phyloP scores from a whole-genome alignment of 2,113 vertebrate species.

The Dromas ardeola region DNA sequence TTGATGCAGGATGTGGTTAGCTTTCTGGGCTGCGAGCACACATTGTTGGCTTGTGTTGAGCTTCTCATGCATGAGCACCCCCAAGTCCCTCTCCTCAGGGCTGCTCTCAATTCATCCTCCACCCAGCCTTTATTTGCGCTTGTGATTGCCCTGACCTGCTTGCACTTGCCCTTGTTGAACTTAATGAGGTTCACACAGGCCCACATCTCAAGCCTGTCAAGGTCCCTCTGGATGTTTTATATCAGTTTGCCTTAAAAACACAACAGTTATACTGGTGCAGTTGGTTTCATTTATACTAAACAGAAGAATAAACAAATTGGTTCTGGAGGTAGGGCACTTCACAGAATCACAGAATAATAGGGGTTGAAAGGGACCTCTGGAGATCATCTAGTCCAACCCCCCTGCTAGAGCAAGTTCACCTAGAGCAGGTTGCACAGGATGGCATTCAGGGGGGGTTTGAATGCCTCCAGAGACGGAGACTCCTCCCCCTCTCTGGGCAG shows the following conservation, averaged over 20 bases:
- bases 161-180: neutral
- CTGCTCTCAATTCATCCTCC: neutral
- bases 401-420: too few species aligned
- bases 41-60: neutral
- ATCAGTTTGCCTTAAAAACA: neutral
- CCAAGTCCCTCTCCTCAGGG: neutral
- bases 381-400: too few species aligned
- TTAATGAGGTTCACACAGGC: neutral
- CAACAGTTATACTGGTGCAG: neutral
- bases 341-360: too few species aligned
- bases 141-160: neutral
- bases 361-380: too few species aligned
- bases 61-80: neutral
- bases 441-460: too few species aligned
- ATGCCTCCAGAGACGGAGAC: too few species aligned
- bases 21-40: neutral
- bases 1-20: neutral
- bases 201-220: neutral
- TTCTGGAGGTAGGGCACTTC: neutral
- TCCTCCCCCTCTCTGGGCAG: too few species aligned
- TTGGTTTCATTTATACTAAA: neutral
- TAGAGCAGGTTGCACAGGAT: too few species aligned
- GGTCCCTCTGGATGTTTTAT: neutral
- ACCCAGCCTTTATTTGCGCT: neutral
- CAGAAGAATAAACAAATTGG: neutral